A percentile compares a stretch with the other conserved stretches of the same genome.
Evolutionary conservation across 2,888 invertebrate genomes (phyloP).

Genomic region (Leucophenga maculata): DNA sequence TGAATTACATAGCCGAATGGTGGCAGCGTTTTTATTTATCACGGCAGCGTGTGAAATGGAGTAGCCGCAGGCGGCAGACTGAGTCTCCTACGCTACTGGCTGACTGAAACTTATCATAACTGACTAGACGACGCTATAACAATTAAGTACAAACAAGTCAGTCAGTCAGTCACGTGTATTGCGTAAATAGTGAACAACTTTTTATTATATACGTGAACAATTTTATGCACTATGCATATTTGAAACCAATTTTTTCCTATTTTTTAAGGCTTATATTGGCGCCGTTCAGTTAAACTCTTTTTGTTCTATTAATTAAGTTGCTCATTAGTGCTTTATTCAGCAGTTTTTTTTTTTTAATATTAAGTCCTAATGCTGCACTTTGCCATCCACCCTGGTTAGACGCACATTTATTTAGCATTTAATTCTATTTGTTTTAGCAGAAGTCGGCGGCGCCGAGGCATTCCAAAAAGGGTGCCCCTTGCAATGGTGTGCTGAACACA

Average conservation of each 20-base stretch:
- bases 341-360: conserved; percentile 20
- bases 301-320: conserved; percentile 39
- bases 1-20: conserved; percentile 31
- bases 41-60: conserved; percentile 18
- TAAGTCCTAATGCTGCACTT: conserved; percentile 39
- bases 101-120: not conserved
- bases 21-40: conserved; percentile 9
- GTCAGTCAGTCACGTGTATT: conserved; percentile 15
- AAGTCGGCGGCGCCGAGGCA: conserved; percentile 43
- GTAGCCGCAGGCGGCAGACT: not conserved
- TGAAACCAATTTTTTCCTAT: conserved; percentile 19
- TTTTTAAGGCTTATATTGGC: conserved; percentile 4
- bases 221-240: not conserved
- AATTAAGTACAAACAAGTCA: too few species aligned
- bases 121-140: too few species aligned
- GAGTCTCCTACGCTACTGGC: not conserved
- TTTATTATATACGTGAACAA: conserved; percentile 8
- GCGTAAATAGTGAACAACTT: conserved; percentile 11
- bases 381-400: conserved; percentile 39
- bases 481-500: conserved; percentile 43
- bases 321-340: conserved; percentile 23
- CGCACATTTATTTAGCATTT: conserved; percentile 55
- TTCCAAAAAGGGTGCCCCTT: not conserved
- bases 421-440: conserved; percentile 57
- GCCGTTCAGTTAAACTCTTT: conserved; percentile 4